These are phyloP conservation scores for Parazoanthus atlanticus DNA, from an alignment of 92 coral and sea anemone species.

Conservation along the genomic window DNA sequence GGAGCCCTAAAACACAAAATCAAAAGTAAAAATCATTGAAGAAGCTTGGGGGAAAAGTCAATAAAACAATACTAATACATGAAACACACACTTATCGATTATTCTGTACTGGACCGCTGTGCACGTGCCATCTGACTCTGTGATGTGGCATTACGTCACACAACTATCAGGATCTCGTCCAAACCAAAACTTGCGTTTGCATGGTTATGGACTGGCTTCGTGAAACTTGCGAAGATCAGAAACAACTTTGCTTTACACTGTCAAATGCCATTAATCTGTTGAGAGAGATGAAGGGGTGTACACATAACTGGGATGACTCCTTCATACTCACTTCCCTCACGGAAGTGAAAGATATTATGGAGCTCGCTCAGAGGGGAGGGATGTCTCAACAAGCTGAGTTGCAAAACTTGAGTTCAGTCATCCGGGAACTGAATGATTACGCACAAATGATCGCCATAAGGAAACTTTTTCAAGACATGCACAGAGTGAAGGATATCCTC, in stretches of 20 bases:
- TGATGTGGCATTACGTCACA: not conserved
- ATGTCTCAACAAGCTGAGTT: constrained; percentile 12
- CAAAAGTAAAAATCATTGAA: no score
- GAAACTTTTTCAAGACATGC: constrained; percentile 6
- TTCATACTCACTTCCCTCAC: not conserved
- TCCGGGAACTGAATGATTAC: constrained; percentile 3
- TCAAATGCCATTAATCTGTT: constrained; percentile 14
- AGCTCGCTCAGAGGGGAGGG: not conserved
- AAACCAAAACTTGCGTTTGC: not conserved
- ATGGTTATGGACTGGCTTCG: not conserved
- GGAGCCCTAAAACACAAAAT: no score
- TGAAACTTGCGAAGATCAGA: not conserved
- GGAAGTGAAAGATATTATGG: constrained; percentile 1
- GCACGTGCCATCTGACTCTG: not conserved
- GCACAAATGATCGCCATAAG: constrained; percentile 10
- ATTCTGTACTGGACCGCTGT: not conserved
- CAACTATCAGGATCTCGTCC: not conserved
- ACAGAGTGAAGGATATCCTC: constrained; percentile 16
- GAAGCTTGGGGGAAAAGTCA: no score
- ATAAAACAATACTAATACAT: not conserved
- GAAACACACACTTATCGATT: not conserved
- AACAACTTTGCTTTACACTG: constrained; percentile 6
- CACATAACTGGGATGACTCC: not conserved
- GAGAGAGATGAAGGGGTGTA: not conserved
- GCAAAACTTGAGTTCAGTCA: not conserved